phyloP scores from a whole-genome alignment of 2,888 invertebrate genomes.

The Drosophila nr. fundita region DNA sequence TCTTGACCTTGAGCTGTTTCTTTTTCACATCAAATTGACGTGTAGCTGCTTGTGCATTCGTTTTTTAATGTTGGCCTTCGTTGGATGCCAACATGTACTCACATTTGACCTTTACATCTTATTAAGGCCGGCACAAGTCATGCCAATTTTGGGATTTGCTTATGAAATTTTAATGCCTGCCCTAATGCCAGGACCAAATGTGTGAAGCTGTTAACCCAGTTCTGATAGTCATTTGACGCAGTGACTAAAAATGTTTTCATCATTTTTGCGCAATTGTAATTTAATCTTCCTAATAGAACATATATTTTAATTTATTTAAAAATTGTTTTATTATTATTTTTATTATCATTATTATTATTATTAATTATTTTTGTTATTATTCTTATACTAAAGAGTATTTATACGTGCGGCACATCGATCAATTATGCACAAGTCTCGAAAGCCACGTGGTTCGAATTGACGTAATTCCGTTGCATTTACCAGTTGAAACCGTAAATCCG shows the following conservation, averaged over 20 bases:
- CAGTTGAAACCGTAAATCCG: not conserved
- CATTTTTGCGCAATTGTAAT: not conserved
- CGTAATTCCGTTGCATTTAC: slow-evolving; percentile 19
- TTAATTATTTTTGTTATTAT: too few species aligned
- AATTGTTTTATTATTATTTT: not conserved
- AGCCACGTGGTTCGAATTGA: slow-evolving; percentile 11
- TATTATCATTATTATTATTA: not conserved
- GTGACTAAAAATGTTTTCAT: not conserved
- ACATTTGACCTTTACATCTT: slow-evolving; percentile 28
- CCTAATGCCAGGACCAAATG: not conserved
- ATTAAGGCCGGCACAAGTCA: slow-evolving; percentile 1
- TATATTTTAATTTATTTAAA: not conserved
- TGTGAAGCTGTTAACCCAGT: not conserved
- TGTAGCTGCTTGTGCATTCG: not conserved
- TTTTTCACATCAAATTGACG: not conserved
- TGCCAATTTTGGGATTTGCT: slow-evolving; percentile 5
- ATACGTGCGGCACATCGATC: not conserved
- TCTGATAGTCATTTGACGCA: not conserved
- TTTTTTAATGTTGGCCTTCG: slow-evolving; percentile 1
- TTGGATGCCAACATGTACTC: slow-evolving; percentile 3
- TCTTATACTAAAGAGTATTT: not conserved
- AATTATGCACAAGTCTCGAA: not conserved
- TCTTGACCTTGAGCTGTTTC: slow-evolving; percentile 3
- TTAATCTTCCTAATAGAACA: not conserved
- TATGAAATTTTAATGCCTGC: slow-evolving; percentile 22